Evolutionary conservation across 2,113 vertebrate species (phyloP), one percentile per base, ranked within the genome.

Genomic region (Chunga burmeisteri): DNA sequence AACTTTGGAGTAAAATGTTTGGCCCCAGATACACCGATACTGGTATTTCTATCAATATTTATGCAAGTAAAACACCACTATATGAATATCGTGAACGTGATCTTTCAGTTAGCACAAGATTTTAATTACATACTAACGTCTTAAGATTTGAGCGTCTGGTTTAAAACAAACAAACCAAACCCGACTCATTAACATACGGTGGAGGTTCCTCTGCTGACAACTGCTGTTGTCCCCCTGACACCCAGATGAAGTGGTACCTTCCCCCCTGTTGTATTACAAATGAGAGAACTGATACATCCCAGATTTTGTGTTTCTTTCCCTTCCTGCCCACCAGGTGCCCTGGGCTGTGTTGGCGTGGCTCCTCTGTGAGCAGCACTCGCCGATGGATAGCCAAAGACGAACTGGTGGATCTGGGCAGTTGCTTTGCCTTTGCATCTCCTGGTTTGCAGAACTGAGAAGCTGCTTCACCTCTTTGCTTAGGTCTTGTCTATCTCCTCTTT

Each of bases 111-210:
- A 81, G 50, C 38, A 26, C 3, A 23, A 34, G 38, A n/a, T 81
- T 72, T 87, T 79, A 56, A 21, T 72, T 67, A 7, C 40, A 63
- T 68, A 25, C 15, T 70, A 36, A 40, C 66, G 18, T 58, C 26
- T 73, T 72, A 53, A 89, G 55, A 42, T 75, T 65, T 72, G 52
- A 88, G 52, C 38, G 13, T 92, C 11, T 13, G 18, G 13, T 86
- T 92, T 80, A 36, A 87, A 94, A 66, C 62, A 58, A 75, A 66
- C 62, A 59, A 85, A 56, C 17, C 50, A 67, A 86, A 8, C 2
- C 7, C 20, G 44, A 22, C 29, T 56, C 15, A 25, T 29, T 66
- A 49, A 66, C 10, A 7, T 58, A 30, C 0, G 0, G 16, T 27
- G 27, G n/a, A 72, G 16, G 4, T 90, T 94, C 63, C 36, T 86